phyloP scores from a whole-genome alignment of 2,888 invertebrate species.

The Scaptomyza caliginosa region DNA sequence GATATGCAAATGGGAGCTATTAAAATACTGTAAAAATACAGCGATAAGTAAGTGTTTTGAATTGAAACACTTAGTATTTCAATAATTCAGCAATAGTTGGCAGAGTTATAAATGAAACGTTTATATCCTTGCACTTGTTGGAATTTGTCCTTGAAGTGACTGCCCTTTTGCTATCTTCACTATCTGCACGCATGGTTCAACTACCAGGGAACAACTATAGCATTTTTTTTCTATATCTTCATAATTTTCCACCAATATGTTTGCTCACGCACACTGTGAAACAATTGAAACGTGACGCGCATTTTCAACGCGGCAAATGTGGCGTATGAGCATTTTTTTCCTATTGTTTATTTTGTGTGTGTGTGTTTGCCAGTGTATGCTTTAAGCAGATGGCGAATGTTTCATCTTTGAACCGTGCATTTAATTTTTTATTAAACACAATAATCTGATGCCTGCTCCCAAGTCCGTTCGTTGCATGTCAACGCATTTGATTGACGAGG shows the following conservation, averaged over 20 bases:
- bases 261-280: constrained; percentile 57
- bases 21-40: neutral
- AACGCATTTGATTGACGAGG: constrained; percentile 79
- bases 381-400: constrained; percentile 61
- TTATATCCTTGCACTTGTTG: constrained; percentile 65
- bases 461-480: constrained; percentile 57
- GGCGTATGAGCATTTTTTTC: constrained; percentile 60
- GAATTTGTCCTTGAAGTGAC: constrained; percentile 69
- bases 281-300: constrained; percentile 73
- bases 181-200: constrained; percentile 18
- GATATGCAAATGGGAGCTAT: neutral
- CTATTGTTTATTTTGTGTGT: neutral
- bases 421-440: constrained; percentile 72
- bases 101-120: constrained; percentile 46
- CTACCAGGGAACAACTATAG: constrained; percentile 23
- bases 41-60: neutral
- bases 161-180: constrained; percentile 31
- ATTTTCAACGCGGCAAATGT: constrained; percentile 46
- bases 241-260: constrained; percentile 59
- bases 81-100: constrained; percentile 16
- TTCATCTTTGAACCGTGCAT: constrained; percentile 72
- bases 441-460: constrained; percentile 53
- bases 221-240: constrained; percentile 47
- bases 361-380: neutral
- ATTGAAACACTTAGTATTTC: constrained; percentile 11